These are phyloP conservation scores for Ramphastos sulfuratus DNA, from an alignment of 2,113 vertebrate species.

Conservation along the genomic window DNA sequence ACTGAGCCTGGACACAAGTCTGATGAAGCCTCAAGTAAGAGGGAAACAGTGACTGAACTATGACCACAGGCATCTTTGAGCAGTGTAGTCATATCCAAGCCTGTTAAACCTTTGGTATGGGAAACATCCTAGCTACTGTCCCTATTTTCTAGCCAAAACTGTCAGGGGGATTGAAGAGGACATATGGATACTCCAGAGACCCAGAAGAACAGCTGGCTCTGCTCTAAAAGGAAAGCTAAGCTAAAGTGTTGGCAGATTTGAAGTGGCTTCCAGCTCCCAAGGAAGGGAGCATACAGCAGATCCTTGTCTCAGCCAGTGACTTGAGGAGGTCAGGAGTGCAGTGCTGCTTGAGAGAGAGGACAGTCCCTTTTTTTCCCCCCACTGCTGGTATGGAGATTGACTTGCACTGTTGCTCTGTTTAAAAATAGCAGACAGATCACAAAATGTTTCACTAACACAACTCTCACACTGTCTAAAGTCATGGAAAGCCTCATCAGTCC, in stretches of 20 bases:
- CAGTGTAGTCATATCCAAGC: background rate
- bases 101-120: background rate
- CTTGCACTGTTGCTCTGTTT: background rate
- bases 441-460: background rate
- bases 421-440: background rate
- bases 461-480: background rate
- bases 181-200: conserved; percentile 2
- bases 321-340: background rate
- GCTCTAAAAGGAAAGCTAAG: conserved; percentile 22
- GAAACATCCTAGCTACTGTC: background rate
- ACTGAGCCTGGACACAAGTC: background rate
- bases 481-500: background rate
- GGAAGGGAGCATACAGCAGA: background rate
- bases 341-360: background rate
- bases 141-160: background rate
- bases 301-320: background rate
- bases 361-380: background rate
- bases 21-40: background rate
- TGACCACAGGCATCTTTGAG: background rate
- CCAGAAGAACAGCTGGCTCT: conserved; percentile 15
- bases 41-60: background rate
- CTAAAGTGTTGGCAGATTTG: conserved; percentile 38
- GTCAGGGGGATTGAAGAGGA: background rate
- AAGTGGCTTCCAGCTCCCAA: background rate
- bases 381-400: background rate